phyloP scores from a whole-genome alignment of 2,797 vertebrate genomes.

The Alca torda region DNA sequence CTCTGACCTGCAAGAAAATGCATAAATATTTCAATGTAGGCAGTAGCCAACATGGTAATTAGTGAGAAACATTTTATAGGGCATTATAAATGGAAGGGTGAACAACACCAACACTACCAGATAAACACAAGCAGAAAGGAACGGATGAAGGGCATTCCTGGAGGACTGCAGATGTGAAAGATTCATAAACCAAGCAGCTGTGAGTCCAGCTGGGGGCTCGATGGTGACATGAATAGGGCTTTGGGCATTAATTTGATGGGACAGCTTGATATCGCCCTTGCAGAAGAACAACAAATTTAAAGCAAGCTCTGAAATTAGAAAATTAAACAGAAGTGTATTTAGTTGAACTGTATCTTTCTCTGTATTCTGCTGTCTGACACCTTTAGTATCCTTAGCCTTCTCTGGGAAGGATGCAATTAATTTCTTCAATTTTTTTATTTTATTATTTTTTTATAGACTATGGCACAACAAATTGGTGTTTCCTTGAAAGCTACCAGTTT shows the following conservation, averaged over 20 bases:
- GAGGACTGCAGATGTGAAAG: slow-evolving; percentile 40
- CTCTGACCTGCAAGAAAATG: slow-evolving; percentile 34
- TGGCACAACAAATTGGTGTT: not conserved
- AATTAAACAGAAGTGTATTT: not conserved
- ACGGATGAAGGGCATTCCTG: slow-evolving; percentile 36
- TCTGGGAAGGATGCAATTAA: not conserved
- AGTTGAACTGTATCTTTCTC: not conserved
- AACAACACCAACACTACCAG: not conserved
- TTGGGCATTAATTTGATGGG: slow-evolving; percentile 39
- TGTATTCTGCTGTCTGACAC: not conserved
- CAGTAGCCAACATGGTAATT: not conserved
- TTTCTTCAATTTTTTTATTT: not conserved
- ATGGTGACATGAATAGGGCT: not conserved
- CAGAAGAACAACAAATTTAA: not conserved
- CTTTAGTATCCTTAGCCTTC: not conserved
- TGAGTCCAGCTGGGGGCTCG: not conserved
- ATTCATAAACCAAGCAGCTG: slow-evolving; percentile 38
- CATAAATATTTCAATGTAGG: slow-evolving; percentile 9
- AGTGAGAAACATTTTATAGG: not conserved
- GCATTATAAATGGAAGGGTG: slow-evolving; percentile 18
- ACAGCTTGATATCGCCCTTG: not conserved
- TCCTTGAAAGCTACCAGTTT: not conserved
- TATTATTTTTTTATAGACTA: not conserved
- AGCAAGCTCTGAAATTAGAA: slow-evolving; percentile 7
- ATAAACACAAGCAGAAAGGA: slow-evolving; percentile 4